These are phyloP conservation scores for Coelinius sp. DNA, from an alignment of 2,888 invertebrate genomes.

Conservation along the genomic window DNA sequence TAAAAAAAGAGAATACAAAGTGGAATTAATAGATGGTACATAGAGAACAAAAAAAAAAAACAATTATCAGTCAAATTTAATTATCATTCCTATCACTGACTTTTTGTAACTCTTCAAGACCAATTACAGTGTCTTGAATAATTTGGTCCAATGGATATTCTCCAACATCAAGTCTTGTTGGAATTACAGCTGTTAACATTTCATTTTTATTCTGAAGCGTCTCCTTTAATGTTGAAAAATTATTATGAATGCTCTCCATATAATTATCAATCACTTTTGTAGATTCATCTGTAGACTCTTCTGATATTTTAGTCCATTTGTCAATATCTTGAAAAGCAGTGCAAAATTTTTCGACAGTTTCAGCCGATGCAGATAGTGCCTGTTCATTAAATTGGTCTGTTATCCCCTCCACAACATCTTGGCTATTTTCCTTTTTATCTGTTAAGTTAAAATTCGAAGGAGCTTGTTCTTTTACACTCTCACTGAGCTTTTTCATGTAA, in stretches of 20 bases:
- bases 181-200: neutral
- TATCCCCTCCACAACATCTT: neutral
- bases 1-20: neutral
- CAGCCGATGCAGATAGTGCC: neutral
- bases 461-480: constrained; percentile 14
- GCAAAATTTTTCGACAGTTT: constrained; percentile 14
- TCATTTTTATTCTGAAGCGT: constrained; percentile 15
- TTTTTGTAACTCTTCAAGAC: constrained; percentile 18
- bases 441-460: neutral
- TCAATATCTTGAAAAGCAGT: constrained; percentile 14
- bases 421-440: neutral
- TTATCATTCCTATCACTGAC: neutral
- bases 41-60: neutral
- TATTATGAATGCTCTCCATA: constrained; percentile 5
- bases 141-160: constrained; percentile 11
- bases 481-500: constrained; percentile 18
- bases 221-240: constrained; percentile 17
- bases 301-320: neutral
- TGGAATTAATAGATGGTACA: neutral
- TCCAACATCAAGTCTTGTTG: neutral
- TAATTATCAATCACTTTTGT: constrained; percentile 3
- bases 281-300: neutral
- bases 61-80: neutral
- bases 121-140: constrained; percentile 8
- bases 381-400: neutral